phyloP scores from a whole-genome alignment of 2,888 invertebrate species.

The Melanostoma mellinum region DNA sequence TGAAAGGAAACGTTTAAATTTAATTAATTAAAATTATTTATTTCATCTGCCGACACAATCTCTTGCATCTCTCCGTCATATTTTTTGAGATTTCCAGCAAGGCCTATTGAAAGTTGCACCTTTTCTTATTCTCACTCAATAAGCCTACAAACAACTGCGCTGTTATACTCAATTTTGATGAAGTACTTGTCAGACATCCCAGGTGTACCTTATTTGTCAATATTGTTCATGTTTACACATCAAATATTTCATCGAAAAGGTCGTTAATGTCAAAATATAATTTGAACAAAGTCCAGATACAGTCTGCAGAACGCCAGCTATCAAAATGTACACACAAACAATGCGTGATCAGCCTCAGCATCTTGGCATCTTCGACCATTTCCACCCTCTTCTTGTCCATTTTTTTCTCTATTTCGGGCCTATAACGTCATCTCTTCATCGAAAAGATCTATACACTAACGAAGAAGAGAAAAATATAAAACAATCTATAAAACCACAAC shows the following conservation, averaged over 20 bases:
- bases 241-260: not conserved
- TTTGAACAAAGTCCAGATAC: conserved; percentile 11
- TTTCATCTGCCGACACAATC: too few species aligned
- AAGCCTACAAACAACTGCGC: too few species aligned
- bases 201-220: too few species aligned
- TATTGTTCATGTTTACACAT: not conserved
- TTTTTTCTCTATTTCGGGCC: conserved; percentile 57
- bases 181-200: too few species aligned
- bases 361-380: not conserved
- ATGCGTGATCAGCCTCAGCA: conserved; percentile 43
- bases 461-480: conserved; percentile 23
- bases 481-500: conserved; percentile 23
- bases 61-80: too few species aligned
- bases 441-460: conserved; percentile 34
- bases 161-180: too few species aligned
- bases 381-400: not conserved
- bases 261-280: not conserved
- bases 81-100: too few species aligned
- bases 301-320: not conserved
- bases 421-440: conserved; percentile 61
- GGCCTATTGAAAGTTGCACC: too few species aligned
- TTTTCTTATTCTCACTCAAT: too few species aligned
- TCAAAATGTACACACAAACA: conserved; percentile 39
- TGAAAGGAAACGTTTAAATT: too few species aligned
- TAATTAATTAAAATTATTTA: too few species aligned